Conservation (phyloP, 2,888 invertebrate genomes). For the Urechis unicinctus region DNA sequence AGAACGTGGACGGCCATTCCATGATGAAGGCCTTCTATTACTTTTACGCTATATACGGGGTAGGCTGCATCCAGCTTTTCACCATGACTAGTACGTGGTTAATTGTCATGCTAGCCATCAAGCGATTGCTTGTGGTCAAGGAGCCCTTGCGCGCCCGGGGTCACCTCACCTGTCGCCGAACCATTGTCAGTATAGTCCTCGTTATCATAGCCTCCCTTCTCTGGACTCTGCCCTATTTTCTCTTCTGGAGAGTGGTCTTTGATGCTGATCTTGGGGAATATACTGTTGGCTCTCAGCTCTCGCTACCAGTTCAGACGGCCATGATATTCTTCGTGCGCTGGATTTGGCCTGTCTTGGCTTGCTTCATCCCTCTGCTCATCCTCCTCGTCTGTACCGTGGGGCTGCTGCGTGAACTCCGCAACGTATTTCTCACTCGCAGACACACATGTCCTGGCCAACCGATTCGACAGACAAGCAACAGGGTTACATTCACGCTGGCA, state of each 20-base stretch:
- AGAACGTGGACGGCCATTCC: no score
- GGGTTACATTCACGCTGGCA: constrained; percentile 35
- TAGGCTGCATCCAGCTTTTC: constrained; percentile 42
- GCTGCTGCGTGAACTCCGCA: constrained; percentile 34
- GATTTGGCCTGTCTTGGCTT: constrained; percentile 38
- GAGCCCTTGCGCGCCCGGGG: constrained; percentile 44
- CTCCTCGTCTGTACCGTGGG: constrained; percentile 38
- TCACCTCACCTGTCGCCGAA: no score
- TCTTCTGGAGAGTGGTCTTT: constrained; percentile 31
- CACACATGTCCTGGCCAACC: constrained; percentile 1
- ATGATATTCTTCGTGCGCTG: constrained; percentile 14
- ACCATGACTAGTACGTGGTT: constrained; percentile 44
- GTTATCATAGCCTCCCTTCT: no score
- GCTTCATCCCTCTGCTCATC: constrained; percentile 35
- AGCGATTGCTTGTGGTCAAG: constrained; percentile 44
- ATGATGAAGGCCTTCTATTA: no score
- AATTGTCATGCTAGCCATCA: constrained; percentile 45
- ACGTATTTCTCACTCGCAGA: constrained; percentile 24
- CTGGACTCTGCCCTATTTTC: constrained; percentile 28
- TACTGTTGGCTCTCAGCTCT: no score
- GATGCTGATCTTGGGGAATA: no score
- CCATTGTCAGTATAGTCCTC: no score
- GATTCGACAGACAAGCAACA: not conserved
- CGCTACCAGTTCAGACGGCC: no score
- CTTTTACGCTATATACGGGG: no score